phyloP scores from a whole-genome alignment of 2,113 vertebrate genomes.

The Seriola rivoliana region DNA sequence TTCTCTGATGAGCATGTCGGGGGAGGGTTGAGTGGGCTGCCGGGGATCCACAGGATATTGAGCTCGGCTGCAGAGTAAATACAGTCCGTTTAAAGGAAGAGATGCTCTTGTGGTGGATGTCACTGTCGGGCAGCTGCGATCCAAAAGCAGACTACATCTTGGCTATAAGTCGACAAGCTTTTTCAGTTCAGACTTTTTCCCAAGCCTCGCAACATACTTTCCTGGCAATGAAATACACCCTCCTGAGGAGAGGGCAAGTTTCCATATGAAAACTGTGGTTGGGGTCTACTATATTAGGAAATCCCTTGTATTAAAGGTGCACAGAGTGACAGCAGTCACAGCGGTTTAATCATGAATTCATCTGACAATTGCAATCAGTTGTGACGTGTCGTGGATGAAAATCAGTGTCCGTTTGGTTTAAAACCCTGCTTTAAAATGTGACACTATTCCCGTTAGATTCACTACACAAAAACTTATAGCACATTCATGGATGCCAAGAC shows the following conservation, averaged over 20 bases:
- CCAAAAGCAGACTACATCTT: slow-evolving; percentile 10
- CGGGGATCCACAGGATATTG: slow-evolving; percentile 74
- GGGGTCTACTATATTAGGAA: slow-evolving; percentile 24
- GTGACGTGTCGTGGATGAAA: slow-evolving; percentile 22
- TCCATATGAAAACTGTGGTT: slow-evolving; percentile 15
- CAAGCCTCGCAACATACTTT: slow-evolving; percentile 15
- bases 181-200: slow-evolving; percentile 1
- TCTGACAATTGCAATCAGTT: slow-evolving; percentile 18
- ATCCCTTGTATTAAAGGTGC: slow-evolving; percentile 9
- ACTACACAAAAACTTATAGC: neutral
- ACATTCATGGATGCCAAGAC: neutral
- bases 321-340: neutral
- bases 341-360: neutral
- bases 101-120: slow-evolving; percentile 17
- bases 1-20: slow-evolving; percentile 74
- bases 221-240: slow-evolving; percentile 10
- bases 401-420: slow-evolving; percentile 17
- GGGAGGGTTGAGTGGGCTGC: slow-evolving; percentile 42
- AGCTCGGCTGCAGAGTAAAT: slow-evolving; percentile 73
- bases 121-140: slow-evolving; percentile 39
- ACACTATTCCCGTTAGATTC: slow-evolving; percentile 20
- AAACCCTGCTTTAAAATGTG: slow-evolving; percentile 6
- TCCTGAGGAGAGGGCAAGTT: slow-evolving; percentile 26
- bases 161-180: slow-evolving; percentile 12
- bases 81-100: slow-evolving; percentile 51